These are phyloP conservation scores for Nemotelus pantherinus DNA, from an alignment of 2,888 invertebrate species.

Conservation along the genomic window DNA sequence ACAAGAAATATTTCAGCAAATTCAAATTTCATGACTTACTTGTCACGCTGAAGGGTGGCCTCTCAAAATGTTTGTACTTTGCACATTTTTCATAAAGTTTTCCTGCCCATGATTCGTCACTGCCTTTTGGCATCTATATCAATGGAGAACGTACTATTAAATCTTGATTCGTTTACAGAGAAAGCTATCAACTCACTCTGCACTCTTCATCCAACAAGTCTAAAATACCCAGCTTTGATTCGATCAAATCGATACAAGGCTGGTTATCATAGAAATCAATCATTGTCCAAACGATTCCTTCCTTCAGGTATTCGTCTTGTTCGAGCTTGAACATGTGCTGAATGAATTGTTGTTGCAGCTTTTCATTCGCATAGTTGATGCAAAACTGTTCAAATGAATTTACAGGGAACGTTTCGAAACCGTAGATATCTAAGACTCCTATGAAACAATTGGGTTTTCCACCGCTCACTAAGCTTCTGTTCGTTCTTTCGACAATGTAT, in stretches of 20 bases:
- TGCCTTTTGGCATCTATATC: constrained; percentile 88
- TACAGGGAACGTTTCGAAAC: constrained; percentile 94
- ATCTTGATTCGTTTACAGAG: neutral
- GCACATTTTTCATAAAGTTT: constrained; percentile 88
- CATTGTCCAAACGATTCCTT: constrained; percentile 97
- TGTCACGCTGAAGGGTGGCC: constrained; percentile 82
- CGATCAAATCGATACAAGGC: constrained; percentile 98
- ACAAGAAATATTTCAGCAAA: neutral
- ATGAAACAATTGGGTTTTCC: constrained; percentile 81
- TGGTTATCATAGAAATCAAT: constrained; percentile 99
- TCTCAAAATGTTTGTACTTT: constrained; percentile 86
- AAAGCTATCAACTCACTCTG: constrained; percentile 70
- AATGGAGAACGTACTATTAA: neutral
- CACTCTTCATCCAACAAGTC: constrained; percentile 98
- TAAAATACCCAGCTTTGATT: constrained; percentile 90
- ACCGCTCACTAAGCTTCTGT: constrained; percentile 81
- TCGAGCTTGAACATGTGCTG: constrained; percentile 98
- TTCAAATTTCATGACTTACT: constrained; percentile 55
- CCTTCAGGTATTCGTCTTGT: constrained; percentile 97
- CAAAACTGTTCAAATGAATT: constrained; percentile 99
- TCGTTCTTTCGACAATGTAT: constrained; percentile 91
- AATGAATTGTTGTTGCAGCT: constrained; percentile 98
- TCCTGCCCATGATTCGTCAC: constrained; percentile 90
- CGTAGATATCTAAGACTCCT: constrained; percentile 97
- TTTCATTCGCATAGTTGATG: constrained; percentile 99